These are phyloP conservation scores for Scomber colias DNA, from an alignment of 2,113 vertebrate species.

Conservation along the genomic window DNA sequence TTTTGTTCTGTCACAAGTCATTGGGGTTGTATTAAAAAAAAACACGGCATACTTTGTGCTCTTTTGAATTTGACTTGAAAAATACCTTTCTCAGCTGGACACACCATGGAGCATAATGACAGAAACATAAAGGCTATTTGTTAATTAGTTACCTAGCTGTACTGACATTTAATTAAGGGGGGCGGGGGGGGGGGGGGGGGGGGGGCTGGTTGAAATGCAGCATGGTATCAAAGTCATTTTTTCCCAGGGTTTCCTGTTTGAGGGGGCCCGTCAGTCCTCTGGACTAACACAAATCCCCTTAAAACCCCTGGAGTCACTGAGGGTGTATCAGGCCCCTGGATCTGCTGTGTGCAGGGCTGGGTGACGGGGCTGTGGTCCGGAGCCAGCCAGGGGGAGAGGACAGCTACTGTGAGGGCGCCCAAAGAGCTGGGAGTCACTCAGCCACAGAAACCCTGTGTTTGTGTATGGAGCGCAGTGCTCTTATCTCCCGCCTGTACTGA, in stretches of 20 bases:
- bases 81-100: constrained; percentile 44
- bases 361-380: constrained; percentile 75
- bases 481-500: constrained; percentile 93
- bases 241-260: constrained; percentile 62
- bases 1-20: neutral
- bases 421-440: constrained; percentile 81
- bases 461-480: constrained; percentile 88
- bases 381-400: constrained; percentile 69
- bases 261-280: constrained; percentile 51
- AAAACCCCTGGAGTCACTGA: constrained; percentile 75
- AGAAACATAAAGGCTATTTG: constrained; percentile 50
- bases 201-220: constrained; percentile 47
- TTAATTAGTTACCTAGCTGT: constrained; percentile 61
- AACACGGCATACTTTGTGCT: neutral
- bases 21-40: neutral
- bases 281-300: constrained; percentile 74
- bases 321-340: constrained; percentile 76
- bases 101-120: constrained; percentile 46
- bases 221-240: constrained; percentile 40
- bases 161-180: constrained; percentile 55
- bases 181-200: constrained; percentile 14
- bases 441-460: constrained; percentile 88
- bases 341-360: constrained; percentile 79
- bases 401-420: constrained; percentile 80
- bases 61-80: constrained; percentile 7